These are phyloP conservation scores for Nothura maculosa DNA, from an alignment of 2,797 vertebrate species.

Conservation along the genomic window DNA sequence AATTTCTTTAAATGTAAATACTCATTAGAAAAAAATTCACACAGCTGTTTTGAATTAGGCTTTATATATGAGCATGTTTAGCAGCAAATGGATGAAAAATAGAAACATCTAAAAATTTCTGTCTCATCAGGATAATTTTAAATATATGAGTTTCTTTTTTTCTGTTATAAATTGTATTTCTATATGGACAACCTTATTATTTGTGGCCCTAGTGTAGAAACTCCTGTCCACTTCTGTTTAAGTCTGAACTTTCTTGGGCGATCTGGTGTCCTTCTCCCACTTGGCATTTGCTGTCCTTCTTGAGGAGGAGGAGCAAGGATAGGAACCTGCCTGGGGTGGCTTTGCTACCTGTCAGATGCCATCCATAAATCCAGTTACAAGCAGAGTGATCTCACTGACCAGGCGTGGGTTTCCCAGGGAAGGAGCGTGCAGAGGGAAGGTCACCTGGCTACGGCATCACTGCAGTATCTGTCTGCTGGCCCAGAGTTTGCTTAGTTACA, in stretches of 20 bases:
- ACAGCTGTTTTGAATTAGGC: not conserved
- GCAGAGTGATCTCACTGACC: not conserved
- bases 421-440: not conserved
- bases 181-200: not conserved
- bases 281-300: not conserved
- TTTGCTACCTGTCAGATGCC: not conserved
- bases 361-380: not conserved
- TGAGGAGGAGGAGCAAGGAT: not conserved
- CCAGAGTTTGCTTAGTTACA: no score
- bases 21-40: not conserved
- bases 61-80: not conserved
- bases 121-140: not conserved
- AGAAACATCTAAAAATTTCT: not conserved
- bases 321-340: not conserved
- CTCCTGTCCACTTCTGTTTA: not conserved
- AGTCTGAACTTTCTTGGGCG: not conserved
- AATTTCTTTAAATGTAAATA: slow-evolving; percentile 8
- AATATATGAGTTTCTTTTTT: not conserved
- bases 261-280: not conserved
- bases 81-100: not conserved
- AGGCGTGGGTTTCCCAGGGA: not conserved
- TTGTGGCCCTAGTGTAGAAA: not conserved
- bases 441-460: accelerated
- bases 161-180: not conserved
- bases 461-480: not conserved